Evolutionary conservation across 2,888 invertebrate species (phyloP).

Genomic region (Synanthedon vespiformis): DNA sequence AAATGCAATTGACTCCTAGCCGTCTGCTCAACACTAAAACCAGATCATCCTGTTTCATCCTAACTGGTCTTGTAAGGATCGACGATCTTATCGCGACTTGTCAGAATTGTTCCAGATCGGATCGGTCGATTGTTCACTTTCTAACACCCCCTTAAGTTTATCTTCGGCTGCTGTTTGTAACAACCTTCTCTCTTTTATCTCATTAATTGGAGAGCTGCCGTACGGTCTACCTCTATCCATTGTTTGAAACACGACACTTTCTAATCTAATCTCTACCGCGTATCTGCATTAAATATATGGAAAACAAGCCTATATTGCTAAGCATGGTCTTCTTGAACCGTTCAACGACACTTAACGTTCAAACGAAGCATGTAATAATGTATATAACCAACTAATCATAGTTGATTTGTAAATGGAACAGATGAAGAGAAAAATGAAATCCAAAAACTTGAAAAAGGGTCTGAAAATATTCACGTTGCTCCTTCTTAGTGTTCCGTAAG

Average conservation of each 20-base stretch:
- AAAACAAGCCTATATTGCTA: slow-evolving; percentile 11
- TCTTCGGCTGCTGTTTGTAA: not conserved
- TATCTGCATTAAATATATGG: slow-evolving; percentile 42
- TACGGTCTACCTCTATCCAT: slow-evolving; percentile 45
- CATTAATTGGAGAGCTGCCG: slow-evolving; percentile 33
- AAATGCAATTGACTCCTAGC: too few relatives aligned
- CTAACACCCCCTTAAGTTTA: slow-evolving; percentile 9
- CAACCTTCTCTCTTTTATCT: slow-evolving; percentile 13
- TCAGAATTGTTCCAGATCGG: slow-evolving; percentile 11
- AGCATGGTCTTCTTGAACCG: not conserved
- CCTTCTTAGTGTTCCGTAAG: too few relatives aligned
- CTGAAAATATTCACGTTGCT: too few relatives aligned
- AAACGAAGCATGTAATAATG: too few relatives aligned
- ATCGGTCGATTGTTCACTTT: slow-evolving; percentile 33
- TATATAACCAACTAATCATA: too few relatives aligned
- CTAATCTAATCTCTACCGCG: slow-evolving; percentile 43
- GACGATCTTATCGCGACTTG: slow-evolving; percentile 8
- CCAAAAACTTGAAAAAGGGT: too few relatives aligned
- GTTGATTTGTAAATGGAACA: too few relatives aligned
- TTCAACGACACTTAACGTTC: too few relatives aligned
- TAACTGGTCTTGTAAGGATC: slow-evolving; percentile 1
- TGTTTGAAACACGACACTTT: slow-evolving; percentile 57
- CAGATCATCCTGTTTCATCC: slow-evolving; percentile 3
- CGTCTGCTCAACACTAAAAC: slow-evolving; percentile 2
- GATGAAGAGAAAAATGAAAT: too few relatives aligned